Evolutionary conservation across 1,140 invertebrate genomes (phyloP).

Genomic region (Musca domestica): DNA sequence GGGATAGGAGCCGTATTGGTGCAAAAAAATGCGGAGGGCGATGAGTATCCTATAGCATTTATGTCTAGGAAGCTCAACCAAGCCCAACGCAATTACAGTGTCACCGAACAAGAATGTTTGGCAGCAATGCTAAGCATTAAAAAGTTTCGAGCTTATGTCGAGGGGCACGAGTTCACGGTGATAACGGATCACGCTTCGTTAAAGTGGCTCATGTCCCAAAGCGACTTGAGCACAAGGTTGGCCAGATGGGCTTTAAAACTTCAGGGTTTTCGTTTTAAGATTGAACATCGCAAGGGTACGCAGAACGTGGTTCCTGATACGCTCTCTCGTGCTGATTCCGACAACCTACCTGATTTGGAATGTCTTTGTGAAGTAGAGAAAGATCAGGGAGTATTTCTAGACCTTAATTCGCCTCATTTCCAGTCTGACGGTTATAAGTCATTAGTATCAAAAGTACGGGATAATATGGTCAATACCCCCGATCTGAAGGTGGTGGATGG

Average conservation of each 20-base stretch:
- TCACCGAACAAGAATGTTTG: no score
- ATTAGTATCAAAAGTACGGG: neutral
- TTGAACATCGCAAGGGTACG: conserved; percentile 50
- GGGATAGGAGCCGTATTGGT: neutral
- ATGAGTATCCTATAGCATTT: no score
- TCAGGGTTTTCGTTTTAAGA: conserved; percentile 34
- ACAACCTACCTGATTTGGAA: neutral
- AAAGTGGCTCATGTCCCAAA: conserved; percentile 34
- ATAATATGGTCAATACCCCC: neutral
- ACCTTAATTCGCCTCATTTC: conserved; percentile 3
- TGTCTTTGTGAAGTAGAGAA: neutral
- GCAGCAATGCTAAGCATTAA: conserved; percentile 32
- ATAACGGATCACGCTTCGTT: no score
- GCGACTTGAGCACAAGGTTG: conserved; percentile 35
- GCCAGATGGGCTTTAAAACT: conserved; percentile 42
- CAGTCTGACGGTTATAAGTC: neutral
- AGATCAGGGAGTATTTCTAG: neutral
- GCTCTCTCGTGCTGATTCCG: conserved; percentile 35
- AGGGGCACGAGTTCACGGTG: conserved; percentile 51
- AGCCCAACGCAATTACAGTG: no score
- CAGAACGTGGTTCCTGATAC: conserved; percentile 45
- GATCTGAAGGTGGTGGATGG: conserved; percentile 6
- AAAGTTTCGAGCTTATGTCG: conserved; percentile 54
- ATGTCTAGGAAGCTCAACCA: no score
- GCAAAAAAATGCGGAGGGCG: neutral